Evolutionary conservation across 2,888 invertebrate genomes (phyloP), one percentile per base, ranked within the genome.

Genomic region (Eilema sororculum): DNA sequence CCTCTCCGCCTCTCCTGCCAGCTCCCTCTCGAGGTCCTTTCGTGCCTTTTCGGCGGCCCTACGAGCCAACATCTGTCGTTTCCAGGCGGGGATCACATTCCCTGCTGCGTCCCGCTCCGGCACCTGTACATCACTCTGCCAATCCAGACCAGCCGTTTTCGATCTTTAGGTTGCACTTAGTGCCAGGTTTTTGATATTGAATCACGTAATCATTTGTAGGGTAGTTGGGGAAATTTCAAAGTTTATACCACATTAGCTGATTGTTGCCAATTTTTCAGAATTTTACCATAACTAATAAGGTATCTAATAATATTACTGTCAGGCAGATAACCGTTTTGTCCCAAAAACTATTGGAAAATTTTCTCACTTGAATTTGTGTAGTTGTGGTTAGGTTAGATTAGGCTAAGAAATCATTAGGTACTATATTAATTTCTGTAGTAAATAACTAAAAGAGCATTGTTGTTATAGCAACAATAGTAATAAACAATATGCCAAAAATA

Each of bases 21-120:
- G 95, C 85, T 98, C 97, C 89, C 98, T 98, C 91, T 99, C 98
- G 82, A 98, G 95, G 86, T 99, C 99, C 86, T 98, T 98, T 80
- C 98, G 97, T 13, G 99, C 99, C 81, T 98, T 97, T 91, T 99
- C 99, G 0, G 99, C 99, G 0, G 98, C 98, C 89, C 99, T 98
- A 85, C 98, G 97, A 3, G 99, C 99, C 90, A 99, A 90, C 98
- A 99, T 98, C 92, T 99, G 99, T 16, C 99, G 95, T 90, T 99
- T 99, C 99, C 99, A 99, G 30, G 97, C 97, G 20, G 99, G 99
- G 85, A 99, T 98, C 59, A 97, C 96, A 87, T 98, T 98, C 0
- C 99, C 99, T 10, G 98, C 97, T 66, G 97, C 97, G 90, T 99
- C 99, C 76, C 97, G 97, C 87, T 98, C 98, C 13, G 99, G 98